Evolutionary conservation across 2,113 vertebrate genomes (phyloP).

Genomic region (Muntiacus reevesi): DNA sequence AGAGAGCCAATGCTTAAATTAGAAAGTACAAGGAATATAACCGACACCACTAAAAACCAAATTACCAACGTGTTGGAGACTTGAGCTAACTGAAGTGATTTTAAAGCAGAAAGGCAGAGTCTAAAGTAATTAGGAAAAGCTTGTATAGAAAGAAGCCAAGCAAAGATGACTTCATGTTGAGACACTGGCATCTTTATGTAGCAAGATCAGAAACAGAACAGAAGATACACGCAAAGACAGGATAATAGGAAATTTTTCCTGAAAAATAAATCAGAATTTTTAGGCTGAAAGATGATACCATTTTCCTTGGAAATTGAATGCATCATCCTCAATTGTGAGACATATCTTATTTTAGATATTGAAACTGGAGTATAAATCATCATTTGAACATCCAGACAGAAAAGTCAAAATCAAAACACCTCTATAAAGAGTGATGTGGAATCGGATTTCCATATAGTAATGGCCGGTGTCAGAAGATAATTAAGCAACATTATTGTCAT

Average conservation of each 20-base stretch:
- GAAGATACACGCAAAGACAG: not conserved
- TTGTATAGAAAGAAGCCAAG: not conserved
- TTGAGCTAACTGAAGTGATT: not conserved
- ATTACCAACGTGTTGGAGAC: not conserved
- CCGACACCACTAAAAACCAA: not conserved
- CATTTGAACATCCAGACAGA: not conserved
- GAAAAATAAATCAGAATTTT: not conserved
- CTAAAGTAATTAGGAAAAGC: not conserved
- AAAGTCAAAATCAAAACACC: constrained; percentile 2
- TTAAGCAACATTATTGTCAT: not conserved
- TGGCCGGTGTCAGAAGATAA: not conserved
- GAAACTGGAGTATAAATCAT: not conserved
- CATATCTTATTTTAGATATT: not conserved
- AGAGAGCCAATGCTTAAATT: not conserved
- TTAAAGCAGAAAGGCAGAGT: not conserved
- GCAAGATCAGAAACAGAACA: not conserved
- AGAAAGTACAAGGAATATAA: not conserved
- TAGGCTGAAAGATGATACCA: not conserved
- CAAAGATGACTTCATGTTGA: not conserved
- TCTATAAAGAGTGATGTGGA: not conserved
- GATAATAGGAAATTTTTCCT: not conserved
- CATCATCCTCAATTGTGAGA: not conserved
- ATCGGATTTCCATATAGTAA: not conserved
- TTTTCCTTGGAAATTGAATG: not conserved
- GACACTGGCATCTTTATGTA: not conserved